Base-by-base conservation (phyloP, 2,797 vertebrate species). In the Cuniculus paca region DNA sequence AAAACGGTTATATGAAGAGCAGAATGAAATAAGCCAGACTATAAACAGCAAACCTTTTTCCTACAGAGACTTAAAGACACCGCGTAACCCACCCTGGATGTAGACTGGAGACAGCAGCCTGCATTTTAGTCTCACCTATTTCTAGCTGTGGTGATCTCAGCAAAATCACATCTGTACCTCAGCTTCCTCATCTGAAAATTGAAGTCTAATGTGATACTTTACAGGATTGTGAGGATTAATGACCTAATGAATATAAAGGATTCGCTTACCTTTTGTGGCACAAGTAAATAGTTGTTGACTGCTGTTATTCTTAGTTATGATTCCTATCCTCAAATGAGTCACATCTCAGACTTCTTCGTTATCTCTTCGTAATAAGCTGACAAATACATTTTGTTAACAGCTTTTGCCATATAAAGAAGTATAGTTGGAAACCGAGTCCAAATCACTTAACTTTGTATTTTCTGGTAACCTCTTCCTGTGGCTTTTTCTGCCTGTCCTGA, bases 381-480 rank as follows among this genome's bases (percentile, higher is more conserved):
- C 26, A 84, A 34, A 56, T 84, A 58, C 20, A 42, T 93, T 88
- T 82, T 92, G 20, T 90, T 91, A 81, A 34, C 19, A 93, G 60
- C 81, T 3, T 42, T 94, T 34, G 88, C 17, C 36, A 48, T 50
- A 26, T 80, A 74, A 84, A 94, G 34, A 50, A 45, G 54, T 89
- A 54, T n/a, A 70, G 83, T 84, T 19, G 36, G 39, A 19, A 84
- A 0, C 88, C 92, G 6, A 83, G 34, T 79, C 72, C 3, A 88
- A 84, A 90, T 63, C 36, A 85, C 39, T 74, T 74, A 92, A 72
- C 36, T 83, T 88, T 90, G 4, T 92, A 22, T 72, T 94, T 88
- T 84, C 42, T 94, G 52, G 82, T 87, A 95, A 65, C 31, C 28
- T 17, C 70, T 70, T 34, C 52, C 31, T 68, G 34, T 61, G 10